These are phyloP conservation scores for Heteromyza rotundicornis DNA, from an alignment of 2,888 invertebrate species.

Conservation along the genomic window DNA sequence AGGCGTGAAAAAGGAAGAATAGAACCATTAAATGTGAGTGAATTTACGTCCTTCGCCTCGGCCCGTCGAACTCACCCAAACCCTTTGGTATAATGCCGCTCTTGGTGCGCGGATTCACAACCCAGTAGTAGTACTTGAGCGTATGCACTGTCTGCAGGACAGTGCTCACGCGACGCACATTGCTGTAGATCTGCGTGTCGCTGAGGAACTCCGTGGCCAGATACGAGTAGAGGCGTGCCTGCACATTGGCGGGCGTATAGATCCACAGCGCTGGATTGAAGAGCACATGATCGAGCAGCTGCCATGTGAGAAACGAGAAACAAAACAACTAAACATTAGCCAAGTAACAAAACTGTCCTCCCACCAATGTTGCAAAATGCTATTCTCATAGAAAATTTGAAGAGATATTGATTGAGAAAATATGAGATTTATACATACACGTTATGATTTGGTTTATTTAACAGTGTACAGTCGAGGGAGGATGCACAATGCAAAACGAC, in stretches of 20 bases:
- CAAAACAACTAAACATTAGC: slow-evolving; percentile 76
- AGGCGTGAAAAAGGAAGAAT: neutral
- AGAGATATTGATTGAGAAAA: neutral
- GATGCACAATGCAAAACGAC: slow-evolving; percentile 3
- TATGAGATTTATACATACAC: slow-evolving; percentile 47
- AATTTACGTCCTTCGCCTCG: neutral
- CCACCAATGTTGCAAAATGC: slow-evolving; percentile 44
- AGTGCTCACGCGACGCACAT: slow-evolving; percentile 94
- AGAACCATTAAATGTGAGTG: neutral
- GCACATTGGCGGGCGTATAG: slow-evolving; percentile 94
- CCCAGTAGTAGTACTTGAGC: slow-evolving; percentile 99
- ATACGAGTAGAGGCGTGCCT: slow-evolving; percentile 94
- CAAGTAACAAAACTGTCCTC: slow-evolving; percentile 61
- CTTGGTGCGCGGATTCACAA: slow-evolving; percentile 92
- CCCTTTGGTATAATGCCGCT: slow-evolving; percentile 96
- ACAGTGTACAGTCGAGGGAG: neutral
- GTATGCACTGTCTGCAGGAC: slow-evolving; percentile 98
- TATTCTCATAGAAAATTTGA: neutral
- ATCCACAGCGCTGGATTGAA: slow-evolving; percentile 99
- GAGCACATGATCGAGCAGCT: slow-evolving; percentile 98
- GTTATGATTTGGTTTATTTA: slow-evolving; percentile 28
- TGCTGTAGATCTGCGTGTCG: slow-evolving; percentile 96
- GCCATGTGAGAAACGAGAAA: slow-evolving; percentile 89
- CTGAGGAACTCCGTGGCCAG: slow-evolving; percentile 98
- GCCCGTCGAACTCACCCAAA: slow-evolving; percentile 74